Evolutionary conservation across 2,113 vertebrate genomes (phyloP).

Genomic region (Euleptes europaea): DNA sequence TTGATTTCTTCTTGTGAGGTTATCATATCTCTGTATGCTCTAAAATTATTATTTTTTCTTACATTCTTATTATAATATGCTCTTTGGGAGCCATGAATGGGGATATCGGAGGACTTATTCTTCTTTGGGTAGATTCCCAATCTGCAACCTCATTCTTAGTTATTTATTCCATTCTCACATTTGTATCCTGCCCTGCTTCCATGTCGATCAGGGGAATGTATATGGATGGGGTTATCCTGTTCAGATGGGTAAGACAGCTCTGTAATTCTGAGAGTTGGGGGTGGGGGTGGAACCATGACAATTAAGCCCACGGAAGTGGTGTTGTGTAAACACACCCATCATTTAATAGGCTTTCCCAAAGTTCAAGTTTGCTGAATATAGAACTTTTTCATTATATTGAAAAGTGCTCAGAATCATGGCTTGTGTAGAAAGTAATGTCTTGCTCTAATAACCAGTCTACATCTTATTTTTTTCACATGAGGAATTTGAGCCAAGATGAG

Average conservation of each 20-base stretch:
- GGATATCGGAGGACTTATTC: too few relatives aligned
- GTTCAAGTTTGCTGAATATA: neutral
- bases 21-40: too few relatives aligned
- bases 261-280: neutral
- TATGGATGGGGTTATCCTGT: too few relatives aligned
- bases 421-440: neutral
- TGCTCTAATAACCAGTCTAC: conserved; percentile 4
- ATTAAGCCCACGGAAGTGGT: neutral
- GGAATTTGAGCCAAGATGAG: neutral
- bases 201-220: too few relatives aligned
- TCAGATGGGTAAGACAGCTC: neutral
- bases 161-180: too few relatives aligned
- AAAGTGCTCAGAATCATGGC: neutral
- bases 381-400: neutral
- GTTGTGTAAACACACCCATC: neutral
- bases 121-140: too few relatives aligned
- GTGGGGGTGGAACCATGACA: neutral
- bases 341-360: neutral
- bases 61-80: too few relatives aligned
- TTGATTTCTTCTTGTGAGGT: too few relatives aligned
- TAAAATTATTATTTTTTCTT: too few relatives aligned
- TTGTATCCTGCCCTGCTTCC: too few relatives aligned
- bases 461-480: neutral
- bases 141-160: neutral
- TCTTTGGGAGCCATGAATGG: too few relatives aligned